Evolutionary conservation across 2,113 vertebrate genomes (phyloP).

Genomic region (Narcine bancroftii): DNA sequence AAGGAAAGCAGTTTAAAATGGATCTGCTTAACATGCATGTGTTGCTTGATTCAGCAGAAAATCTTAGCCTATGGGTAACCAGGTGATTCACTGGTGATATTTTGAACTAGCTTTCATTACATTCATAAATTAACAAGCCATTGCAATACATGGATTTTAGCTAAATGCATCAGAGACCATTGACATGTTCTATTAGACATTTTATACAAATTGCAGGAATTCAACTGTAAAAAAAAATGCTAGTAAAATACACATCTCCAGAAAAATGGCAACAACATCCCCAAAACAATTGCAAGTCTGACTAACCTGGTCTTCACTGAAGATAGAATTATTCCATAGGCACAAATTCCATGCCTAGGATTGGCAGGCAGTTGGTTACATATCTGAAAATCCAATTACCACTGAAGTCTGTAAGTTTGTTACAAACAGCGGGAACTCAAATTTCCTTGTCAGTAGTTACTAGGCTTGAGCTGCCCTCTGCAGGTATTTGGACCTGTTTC

Average conservation of each 20-base stretch:
- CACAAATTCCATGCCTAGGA: constrained; percentile 34
- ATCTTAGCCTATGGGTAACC: neutral
- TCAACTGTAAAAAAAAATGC: constrained; percentile 24
- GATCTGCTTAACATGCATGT: neutral
- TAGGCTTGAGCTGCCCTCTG: constrained; percentile 32
- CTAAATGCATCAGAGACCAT: neutral
- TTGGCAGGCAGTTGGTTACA: constrained; percentile 37
- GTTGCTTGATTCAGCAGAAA: neutral
- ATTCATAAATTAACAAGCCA: neutral
- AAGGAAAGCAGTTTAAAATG: neutral
- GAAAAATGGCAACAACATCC: constrained; percentile 34
- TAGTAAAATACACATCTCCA: constrained; percentile 21
- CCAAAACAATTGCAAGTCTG: constrained; percentile 34
- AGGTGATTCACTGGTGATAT: neutral
- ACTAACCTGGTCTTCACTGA: constrained; percentile 35
- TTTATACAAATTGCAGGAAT: neutral
- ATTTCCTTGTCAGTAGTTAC: constrained; percentile 36
- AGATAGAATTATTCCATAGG: constrained; percentile 36
- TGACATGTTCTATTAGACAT: neutral
- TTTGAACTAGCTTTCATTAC: constrained; percentile 27
- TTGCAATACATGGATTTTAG: neutral
- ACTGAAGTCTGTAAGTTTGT: constrained; percentile 33
- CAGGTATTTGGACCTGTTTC: constrained; percentile 30
- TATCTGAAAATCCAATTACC: constrained; percentile 32
- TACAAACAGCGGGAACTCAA: constrained; percentile 35